phyloP scores from a whole-genome alignment of 2,888 invertebrate species.

The Eudemis profundana region DNA sequence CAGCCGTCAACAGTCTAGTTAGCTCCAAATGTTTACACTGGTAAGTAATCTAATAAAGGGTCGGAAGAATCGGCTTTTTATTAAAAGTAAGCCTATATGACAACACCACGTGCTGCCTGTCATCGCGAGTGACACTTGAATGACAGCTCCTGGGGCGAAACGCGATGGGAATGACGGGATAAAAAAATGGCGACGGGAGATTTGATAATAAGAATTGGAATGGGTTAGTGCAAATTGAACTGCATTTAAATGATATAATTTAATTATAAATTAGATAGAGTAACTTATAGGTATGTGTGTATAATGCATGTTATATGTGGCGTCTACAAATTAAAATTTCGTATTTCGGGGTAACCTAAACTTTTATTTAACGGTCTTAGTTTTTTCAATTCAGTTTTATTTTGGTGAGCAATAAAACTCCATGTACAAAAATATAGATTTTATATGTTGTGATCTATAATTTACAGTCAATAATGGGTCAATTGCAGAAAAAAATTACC shows the following conservation, averaged over 20 bases:
- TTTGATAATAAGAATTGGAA: constrained; percentile 13
- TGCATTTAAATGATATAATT: background rate
- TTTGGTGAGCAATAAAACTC: no score
- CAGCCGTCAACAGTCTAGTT: constrained; percentile 15
- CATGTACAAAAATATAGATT: no score
- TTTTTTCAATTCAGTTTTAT: no score
- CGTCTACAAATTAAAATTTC: no score
- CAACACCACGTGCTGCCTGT: constrained; percentile 76
- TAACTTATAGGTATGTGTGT: no score
- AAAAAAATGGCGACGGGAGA: constrained; percentile 45
- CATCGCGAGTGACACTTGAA: constrained; percentile 69
- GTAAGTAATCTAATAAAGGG: constrained; percentile 44
- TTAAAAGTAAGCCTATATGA: constrained; percentile 63
- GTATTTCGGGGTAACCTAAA: no score
- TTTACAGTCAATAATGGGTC: no score
- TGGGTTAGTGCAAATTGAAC: constrained; percentile 21
- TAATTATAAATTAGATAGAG: no score
- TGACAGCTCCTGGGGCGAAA: constrained; percentile 61
- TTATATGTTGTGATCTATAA: no score
- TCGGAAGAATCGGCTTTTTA: constrained; percentile 38
- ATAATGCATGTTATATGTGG: no score
- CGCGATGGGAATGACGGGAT: constrained; percentile 43
- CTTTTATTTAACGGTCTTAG: no score
- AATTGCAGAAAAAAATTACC: no score
- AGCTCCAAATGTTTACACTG: constrained; percentile 32